Evolutionary conservation across 2,888 invertebrate species (phyloP), one percentile per base, ranked within the genome.

Genomic region (Polymixis lichenea): DNA sequence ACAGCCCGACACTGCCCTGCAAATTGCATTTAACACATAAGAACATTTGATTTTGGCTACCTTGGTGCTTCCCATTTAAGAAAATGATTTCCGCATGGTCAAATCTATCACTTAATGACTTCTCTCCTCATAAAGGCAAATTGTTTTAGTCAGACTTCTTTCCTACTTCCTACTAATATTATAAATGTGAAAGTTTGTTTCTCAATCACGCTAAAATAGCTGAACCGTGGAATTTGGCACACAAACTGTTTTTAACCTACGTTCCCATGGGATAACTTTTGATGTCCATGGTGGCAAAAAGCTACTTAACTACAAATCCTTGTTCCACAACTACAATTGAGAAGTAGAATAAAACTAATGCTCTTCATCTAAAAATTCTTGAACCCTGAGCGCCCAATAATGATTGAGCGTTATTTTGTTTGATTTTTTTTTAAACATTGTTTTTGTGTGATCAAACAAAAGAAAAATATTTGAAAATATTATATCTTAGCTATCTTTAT

Each of bases 371-470:
- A 17, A 60, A 51, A 79, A 25, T 60, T 32, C 43, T 56, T 19
- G 1, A 49, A 68, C 0, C 15, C 0, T n/a, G n/a, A n/a, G n/a
- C n/a, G n/a, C n/a, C n/a, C n/a, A n/a, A 8, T 5, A 53, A 11
- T 3, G 25, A 49, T 28, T n/a, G 28, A 51, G 7, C 17, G 6
- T 32, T 32, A 46, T 17, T 55, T 22, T 11, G 9, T 5, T 4
- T 38, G 28, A 22, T 74, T 11, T 61, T 32, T 13, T 60, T 62
- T 61, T 28, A 22, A 13, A 11, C 22, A 13, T 43, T 56, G 55
- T 62, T 56, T 80, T 74, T 2, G 1, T 75, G 56, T 56, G 22
- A 9, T 55, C 32, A n/a, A 76, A 76, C 77, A 78, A 76, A 65
- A 76, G 82, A 61, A 53, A 55, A 17, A 28, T 65, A 1, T 11